Percentiles rank a stretch among this genome's conserved stretches.
Conservation (phyloP, 2,888 invertebrate genomes). For the Choristoneura rosaceana region DNA sequence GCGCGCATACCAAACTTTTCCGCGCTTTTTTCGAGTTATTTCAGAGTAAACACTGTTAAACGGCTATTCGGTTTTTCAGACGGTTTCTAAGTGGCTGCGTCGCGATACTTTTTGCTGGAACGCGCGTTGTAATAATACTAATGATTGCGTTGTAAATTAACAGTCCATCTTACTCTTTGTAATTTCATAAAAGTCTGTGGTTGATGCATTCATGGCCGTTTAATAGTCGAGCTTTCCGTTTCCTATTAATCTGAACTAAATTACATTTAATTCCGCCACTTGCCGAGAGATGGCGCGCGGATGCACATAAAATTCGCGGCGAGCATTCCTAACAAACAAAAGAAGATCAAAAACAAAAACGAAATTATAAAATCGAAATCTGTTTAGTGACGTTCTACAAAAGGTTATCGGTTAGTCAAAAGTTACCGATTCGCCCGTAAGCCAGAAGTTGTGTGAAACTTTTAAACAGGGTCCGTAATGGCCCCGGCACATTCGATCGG, state of each 20-base stretch:
- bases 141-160: conserved; percentile 77
- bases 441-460: conserved; percentile 37
- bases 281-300: conserved; percentile 59
- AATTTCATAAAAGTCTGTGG: conserved; percentile 69
- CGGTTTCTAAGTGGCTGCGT: conserved; percentile 79
- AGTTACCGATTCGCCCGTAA: conserved; percentile 34
- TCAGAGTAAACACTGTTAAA: conserved; percentile 80
- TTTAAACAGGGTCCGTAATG: conserved; percentile 47
- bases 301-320: not conserved
- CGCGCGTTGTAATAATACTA: conserved; percentile 77
- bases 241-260: conserved; percentile 45
- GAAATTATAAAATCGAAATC: conserved; percentile 9
- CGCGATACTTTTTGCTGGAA: conserved; percentile 68
- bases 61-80: conserved; percentile 82
- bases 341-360: conserved; percentile 4
- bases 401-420: conserved; percentile 33
- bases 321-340: not conserved
- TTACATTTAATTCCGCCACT: conserved; percentile 46
- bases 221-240: conserved; percentile 44
- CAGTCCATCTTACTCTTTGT: conserved; percentile 65
- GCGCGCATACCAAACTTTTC: conserved; percentile 70
- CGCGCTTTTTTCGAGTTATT: conserved; percentile 72
- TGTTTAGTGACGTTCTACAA: conserved; percentile 21
- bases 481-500: conserved; percentile 57
- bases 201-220: conserved; percentile 53